phyloP scores from a whole-genome alignment of 1,140 invertebrate genomes.

The Arctopsyche grandis region DNA sequence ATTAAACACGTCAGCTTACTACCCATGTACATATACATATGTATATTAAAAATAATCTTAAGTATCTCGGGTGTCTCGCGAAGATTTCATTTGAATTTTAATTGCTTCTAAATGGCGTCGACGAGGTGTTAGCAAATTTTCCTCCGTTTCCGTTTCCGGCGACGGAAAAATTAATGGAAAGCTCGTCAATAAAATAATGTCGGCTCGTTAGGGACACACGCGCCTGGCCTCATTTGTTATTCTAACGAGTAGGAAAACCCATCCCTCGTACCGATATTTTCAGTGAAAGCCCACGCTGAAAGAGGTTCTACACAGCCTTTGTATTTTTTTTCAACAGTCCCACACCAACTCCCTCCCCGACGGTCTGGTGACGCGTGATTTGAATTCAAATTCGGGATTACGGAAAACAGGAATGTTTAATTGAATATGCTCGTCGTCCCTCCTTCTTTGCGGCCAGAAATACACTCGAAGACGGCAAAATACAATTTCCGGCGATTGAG shows the following conservation, averaged over 20 bases:
- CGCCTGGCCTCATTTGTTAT: conserved; percentile 21
- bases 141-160: not conserved
- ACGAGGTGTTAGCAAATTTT: too few relatives aligned
- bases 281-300: not conserved
- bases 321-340: conserved; percentile 8
- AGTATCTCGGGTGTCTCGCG: too few relatives aligned
- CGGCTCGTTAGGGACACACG: not conserved
- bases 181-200: conserved; percentile 25
- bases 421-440: conserved; percentile 19
- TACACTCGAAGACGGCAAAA: not conserved
- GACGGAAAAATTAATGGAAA: conserved; percentile 1
- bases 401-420: conserved; percentile 38
- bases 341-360: too few relatives aligned
- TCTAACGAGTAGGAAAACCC: conserved; percentile 13
- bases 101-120: too few relatives aligned
- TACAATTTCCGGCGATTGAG: too few relatives aligned
- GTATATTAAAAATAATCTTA: too few relatives aligned
- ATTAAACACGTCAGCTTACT: too few relatives aligned
- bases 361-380: conserved; percentile 24
- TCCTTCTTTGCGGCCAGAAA: not conserved
- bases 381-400: conserved; percentile 33
- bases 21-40: too few relatives aligned
- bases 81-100: too few relatives aligned
- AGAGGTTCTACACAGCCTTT: conserved; percentile 32
- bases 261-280: not conserved